Base-by-base conservation (phyloP, 2,888 invertebrate genomes). In the Lasioglossum marginatum region DNA sequence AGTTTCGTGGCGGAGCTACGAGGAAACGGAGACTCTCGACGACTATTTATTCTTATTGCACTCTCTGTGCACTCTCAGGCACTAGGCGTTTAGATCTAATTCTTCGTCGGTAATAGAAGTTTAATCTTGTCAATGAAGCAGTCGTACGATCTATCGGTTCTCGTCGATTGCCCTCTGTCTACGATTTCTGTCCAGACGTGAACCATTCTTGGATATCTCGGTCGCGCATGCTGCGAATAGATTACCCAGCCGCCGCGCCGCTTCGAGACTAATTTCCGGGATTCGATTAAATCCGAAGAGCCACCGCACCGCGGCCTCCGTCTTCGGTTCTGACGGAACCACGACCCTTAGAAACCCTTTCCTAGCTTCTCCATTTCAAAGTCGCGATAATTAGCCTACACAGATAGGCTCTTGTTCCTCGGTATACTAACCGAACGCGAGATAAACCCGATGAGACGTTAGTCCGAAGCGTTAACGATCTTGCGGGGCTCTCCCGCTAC, bases 261-360 rank as follows among this genome's bases (percentile, higher is more conserved):
- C 77, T 68, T 57, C 73, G 73, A 83, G 60, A 77, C 57, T 70
- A 60, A 83, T 45, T 31, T 31, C 70, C 60, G 72, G 85, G 85
- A 83, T 79, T 83, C 85, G 77, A 77, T 72, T 68, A 68, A 68
- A 40, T 23, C 23, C 3, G 19, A 19, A 70, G n/a, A 77, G 68
- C 68, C 19, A 19, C 34, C 34, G 63, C 31, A 34, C 34, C 34
- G 34, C 66, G 34, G 66, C 19, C 66, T 66, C 66, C 66, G 66
- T 34, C 31, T 66, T 31, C 8, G 19, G 16, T 6, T 52, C 52
- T 8, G 23, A 19, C 3, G 66, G 34, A 10, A 66, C 66, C 34
- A 12, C 34, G 16, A 0, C 23, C 10, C 19, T 66, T 66, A 34
- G 66, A 19, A 66, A 66, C 34, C 34, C 66, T 66, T 66, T 66